Conservation (phyloP, 2,113 vertebrate genomes). For the Apaloderma vittatum region DNA sequence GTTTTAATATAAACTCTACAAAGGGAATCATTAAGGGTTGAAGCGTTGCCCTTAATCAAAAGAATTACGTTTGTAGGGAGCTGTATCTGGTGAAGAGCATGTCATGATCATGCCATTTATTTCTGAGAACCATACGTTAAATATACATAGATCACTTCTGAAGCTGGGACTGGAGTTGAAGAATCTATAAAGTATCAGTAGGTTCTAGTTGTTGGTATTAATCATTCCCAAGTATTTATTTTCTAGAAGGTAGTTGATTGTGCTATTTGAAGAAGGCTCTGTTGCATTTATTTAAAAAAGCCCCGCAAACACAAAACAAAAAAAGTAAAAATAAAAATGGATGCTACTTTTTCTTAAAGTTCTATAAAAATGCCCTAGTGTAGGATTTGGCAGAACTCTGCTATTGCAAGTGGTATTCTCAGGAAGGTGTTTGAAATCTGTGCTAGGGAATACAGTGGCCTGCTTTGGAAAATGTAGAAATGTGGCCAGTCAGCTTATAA, state of each 20-base stretch:
- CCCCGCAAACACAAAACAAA: background rate
- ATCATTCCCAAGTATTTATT: background rate
- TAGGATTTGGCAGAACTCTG: background rate
- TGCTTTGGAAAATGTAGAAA: background rate
- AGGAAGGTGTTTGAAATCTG: background rate
- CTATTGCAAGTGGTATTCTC: background rate
- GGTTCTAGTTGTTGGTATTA: background rate
- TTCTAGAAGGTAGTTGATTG: background rate
- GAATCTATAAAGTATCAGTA: background rate
- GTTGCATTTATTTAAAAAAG: background rate
- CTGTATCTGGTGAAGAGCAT: background rate
- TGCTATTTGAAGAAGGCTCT: background rate
- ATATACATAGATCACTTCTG: background rate
- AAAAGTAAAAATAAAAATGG: background rate
- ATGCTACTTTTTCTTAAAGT: background rate
- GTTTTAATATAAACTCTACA: background rate
- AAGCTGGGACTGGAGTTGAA: background rate
- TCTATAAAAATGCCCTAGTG: background rate
- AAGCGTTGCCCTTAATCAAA: background rate
- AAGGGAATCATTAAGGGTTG: background rate
- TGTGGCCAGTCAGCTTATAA: background rate
- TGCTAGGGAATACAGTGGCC: background rate
- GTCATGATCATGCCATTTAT: background rate
- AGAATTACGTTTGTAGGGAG: background rate
- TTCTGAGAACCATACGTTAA: background rate